Base-by-base conservation (phyloP, 2,888 invertebrate species). In the Drosophila recens region DNA sequence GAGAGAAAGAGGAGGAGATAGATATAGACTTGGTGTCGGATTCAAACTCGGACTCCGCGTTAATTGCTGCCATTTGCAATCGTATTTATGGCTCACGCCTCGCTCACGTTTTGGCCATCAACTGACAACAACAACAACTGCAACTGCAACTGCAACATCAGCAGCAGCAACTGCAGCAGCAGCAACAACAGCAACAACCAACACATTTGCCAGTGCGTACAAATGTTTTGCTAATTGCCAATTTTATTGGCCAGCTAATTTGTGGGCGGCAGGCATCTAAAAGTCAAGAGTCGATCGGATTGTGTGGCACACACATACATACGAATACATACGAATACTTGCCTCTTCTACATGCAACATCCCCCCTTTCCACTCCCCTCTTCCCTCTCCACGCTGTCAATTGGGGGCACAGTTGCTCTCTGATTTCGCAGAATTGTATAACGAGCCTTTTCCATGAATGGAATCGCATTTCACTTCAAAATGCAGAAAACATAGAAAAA, bases 41-140 rank as follows among this genome's bases (percentile, higher is more conserved):
- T 70, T 73, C 72, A 62, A 43, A 70, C 54, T 64, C 58, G 48
- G 27, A 54, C 58, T 59, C 63, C 58, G 72, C 74, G 79, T 83
- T 83, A 83, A 83, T 84, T 84, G 86, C 82, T 71, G 87, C 87
- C 87, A 84, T 84, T 87, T 86, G 81, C 83, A 86, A 83, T 86
- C 67, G 79, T 87, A 82, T 86, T 86, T 86, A 85, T 85, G 85
- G 87, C 82, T 87, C 87, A 83, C 83, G 87, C 85, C 79, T 79
- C 75, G 76, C 86, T 86, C 85, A 86, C 85, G 85, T 86, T 86
- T 86, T 85, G 80, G 82, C 85, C 82, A 84, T 84, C 78, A 78
- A 43, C 65, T 53, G 51, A n/a, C 81, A 67, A 33, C 67, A 65
- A n/a, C 52, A 51, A 27, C 68, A 56, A 9, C 30, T 17, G 20